phyloP scores from a whole-genome alignment of 2,113 vertebrate species.

The Zosterops lateralis region DNA sequence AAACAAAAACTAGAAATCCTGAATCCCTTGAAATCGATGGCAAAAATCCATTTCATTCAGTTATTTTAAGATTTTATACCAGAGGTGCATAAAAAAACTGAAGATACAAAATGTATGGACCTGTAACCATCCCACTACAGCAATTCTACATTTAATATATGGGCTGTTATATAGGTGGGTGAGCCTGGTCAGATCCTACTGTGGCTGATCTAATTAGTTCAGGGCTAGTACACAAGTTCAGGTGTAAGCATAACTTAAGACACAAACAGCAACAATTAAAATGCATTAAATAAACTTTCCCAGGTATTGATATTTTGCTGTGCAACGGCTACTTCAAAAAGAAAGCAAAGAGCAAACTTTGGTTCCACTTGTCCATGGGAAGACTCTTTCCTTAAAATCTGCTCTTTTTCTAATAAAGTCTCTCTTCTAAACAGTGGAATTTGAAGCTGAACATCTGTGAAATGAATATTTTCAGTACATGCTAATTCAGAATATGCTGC shows the following conservation, averaged over 20 bases:
- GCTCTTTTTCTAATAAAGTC: background rate
- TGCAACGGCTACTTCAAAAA: background rate
- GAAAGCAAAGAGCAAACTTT: background rate
- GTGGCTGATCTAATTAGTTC: background rate
- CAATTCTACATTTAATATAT: background rate
- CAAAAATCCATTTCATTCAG: background rate
- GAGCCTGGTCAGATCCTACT: background rate
- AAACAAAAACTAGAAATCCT: conserved; percentile 9
- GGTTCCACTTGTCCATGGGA: background rate
- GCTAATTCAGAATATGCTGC: conserved; percentile 56
- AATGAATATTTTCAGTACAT: conserved; percentile 48
- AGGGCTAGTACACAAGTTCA: background rate
- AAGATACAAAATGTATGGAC: background rate
- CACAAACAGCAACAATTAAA: background rate
- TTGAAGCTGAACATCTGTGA: conserved; percentile 61
- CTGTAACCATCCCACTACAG: background rate
- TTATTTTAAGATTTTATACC: background rate
- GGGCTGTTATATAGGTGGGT: background rate
- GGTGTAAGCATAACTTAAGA: background rate
- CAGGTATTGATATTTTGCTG: background rate
- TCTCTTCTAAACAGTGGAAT: conserved; percentile 26
- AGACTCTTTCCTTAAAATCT: background rate
- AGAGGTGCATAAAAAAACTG: background rate
- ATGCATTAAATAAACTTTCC: background rate
- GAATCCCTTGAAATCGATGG: background rate